phyloP scores from a whole-genome alignment of 2,113 vertebrate species.

The Pelecanus crispus region DNA sequence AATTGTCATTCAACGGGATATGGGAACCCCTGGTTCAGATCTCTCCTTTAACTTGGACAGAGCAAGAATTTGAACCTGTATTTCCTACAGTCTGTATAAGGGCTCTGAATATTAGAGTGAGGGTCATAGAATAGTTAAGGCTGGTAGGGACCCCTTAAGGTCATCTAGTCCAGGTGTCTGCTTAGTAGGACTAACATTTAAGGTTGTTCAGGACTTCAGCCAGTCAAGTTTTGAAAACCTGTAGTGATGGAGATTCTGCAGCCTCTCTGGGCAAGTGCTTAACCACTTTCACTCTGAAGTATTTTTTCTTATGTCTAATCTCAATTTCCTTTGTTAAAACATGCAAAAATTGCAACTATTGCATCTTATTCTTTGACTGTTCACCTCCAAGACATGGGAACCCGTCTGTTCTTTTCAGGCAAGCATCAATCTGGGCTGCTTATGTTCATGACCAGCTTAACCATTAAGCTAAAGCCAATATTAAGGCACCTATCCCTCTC shows the following conservation, averaged over 20 bases:
- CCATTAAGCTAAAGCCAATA: background rate
- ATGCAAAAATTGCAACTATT: background rate
- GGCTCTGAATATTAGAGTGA: background rate
- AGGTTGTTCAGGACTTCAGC: background rate
- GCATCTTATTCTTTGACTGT: background rate
- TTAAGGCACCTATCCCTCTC: background rate
- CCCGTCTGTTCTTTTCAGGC: background rate
- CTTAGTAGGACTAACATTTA: background rate
- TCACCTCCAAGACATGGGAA: background rate
- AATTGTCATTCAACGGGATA: background rate
- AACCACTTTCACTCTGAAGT: background rate
- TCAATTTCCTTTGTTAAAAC: background rate
- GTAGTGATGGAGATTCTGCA: background rate
- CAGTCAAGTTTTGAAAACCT: background rate
- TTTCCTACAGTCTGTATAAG: background rate
- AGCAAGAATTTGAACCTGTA: background rate
- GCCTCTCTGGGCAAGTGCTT: background rate
- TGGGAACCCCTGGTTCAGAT: background rate
- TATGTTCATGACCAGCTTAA: background rate
- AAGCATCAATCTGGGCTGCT: background rate
- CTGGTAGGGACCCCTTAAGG: background rate
- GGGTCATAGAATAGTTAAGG: background rate
- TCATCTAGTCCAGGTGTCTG: background rate
- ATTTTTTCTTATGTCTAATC: background rate
- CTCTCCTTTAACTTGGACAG: background rate